A percentile compares a stretch with the other conserved stretches of the same genome.
phyloP scores from a whole-genome alignment of 1,140 invertebrate species.

The Ostrea denselamellosa region DNA sequence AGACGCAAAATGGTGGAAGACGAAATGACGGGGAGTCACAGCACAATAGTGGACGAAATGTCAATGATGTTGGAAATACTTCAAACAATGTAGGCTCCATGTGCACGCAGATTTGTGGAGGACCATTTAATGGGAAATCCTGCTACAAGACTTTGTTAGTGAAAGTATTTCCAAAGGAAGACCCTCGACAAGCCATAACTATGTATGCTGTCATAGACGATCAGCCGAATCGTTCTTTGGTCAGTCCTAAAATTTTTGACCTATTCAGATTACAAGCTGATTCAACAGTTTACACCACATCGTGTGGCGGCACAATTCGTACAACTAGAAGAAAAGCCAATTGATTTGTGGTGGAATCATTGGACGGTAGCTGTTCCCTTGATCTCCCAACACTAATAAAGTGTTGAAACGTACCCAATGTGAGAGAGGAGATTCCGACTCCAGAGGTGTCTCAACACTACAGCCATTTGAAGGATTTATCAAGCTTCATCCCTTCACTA shows the following conservation, averaged over 20 bases:
- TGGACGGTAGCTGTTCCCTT: neutral
- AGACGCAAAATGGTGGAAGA: neutral
- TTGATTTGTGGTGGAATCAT: neutral
- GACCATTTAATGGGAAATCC: too few species aligned
- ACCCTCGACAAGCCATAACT: neutral
- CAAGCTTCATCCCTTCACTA: neutral
- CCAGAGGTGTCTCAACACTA: conserved; percentile 8
- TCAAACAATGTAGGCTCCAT: too few species aligned
- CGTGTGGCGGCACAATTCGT: neutral
- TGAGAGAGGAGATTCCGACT: conserved; percentile 34
- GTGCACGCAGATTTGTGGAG: neutral
- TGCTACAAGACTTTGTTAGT: conserved; percentile 41
- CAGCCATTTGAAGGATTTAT: conserved; percentile 29
- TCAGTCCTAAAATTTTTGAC: conserved; percentile 11
- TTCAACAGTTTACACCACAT: neutral
- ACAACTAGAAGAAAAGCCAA: neutral
- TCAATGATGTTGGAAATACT: too few species aligned
- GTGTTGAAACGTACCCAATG: conserved; percentile 31
- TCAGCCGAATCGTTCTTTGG: conserved; percentile 43
- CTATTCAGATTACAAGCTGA: neutral
- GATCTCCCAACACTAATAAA: conserved; percentile 42
- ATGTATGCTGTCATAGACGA: conserved; percentile 50
- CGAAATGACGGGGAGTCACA: neutral
- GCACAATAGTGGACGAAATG: neutral
- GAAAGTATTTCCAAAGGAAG: conserved; percentile 14